phyloP scores from a whole-genome alignment of 1,140 invertebrate species.

The Heliconius nattereri region DNA sequence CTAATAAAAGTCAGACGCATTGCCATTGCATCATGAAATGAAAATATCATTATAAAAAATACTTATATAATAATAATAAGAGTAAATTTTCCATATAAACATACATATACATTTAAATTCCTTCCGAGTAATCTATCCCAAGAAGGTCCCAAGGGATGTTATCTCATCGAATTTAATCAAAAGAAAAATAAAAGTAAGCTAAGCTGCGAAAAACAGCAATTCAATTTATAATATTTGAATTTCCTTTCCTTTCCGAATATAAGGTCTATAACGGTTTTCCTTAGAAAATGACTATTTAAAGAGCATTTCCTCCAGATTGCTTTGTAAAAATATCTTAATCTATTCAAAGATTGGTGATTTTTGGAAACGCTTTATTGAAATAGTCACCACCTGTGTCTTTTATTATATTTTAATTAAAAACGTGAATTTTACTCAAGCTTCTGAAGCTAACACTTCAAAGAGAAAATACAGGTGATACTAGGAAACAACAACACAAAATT shows the following conservation, averaged over 20 bases:
- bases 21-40: no score
- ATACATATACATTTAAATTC: constrained; percentile 43
- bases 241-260: constrained; percentile 23
- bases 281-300: constrained; percentile 31
- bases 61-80: not conserved
- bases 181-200: constrained; percentile 38
- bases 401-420: no score
- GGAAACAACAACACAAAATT: not conserved
- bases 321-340: constrained; percentile 22
- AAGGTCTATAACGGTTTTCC: constrained; percentile 22
- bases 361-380: not conserved
- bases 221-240: constrained; percentile 43
- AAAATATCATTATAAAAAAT: no score
- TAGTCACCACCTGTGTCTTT: no score
- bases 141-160: constrained; percentile 39
- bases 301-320: constrained; percentile 8
- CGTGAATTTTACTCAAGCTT: no score
- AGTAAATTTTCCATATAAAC: not conserved
- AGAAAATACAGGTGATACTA: no score
- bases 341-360: constrained; percentile 9
- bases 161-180: constrained; percentile 49
- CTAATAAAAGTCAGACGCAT: no score
- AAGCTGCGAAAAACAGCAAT: constrained; percentile 36
- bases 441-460: no score
- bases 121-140: constrained; percentile 37